These are phyloP conservation scores for Pollenia angustigena DNA, from an alignment of 2,888 invertebrate species.

Conservation along the genomic window DNA sequence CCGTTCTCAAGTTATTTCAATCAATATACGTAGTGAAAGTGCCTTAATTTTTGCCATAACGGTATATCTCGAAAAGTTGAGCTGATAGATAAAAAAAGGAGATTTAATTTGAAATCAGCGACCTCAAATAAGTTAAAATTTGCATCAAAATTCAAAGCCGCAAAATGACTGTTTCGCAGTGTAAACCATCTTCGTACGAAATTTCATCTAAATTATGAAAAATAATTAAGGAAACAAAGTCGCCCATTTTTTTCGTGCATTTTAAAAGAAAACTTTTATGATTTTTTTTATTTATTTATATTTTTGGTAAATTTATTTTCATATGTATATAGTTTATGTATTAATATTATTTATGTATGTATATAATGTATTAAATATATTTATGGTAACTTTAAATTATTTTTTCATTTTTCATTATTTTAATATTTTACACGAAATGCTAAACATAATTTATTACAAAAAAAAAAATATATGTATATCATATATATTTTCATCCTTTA, in stretches of 20 bases:
- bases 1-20: no score
- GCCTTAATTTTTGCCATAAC: no score
- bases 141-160: no score
- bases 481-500: conserved; percentile 14
- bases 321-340: conserved; percentile 76
- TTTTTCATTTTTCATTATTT: conserved; percentile 46
- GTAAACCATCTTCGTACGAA: no score
- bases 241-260: background rate
- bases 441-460: conserved; percentile 72
- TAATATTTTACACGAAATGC: conserved; percentile 75
- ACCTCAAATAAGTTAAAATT: no score
- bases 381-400: conserved; percentile 58
- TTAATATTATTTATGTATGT: conserved; percentile 72
- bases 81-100: no score
- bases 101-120: no score
- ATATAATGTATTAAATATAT: conserved; percentile 73
- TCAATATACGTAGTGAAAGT: no score
- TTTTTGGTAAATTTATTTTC: conserved; percentile 74
- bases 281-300: conserved; percentile 67
- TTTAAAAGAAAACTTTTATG: conserved; percentile 57
- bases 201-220: no score
- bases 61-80: no score
- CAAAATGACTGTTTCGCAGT: no score
- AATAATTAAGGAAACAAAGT: no score
- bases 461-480: conserved; percentile 1